Base-by-base conservation (phyloP, 2,113 vertebrate genomes). In the Apistogramma diplotaenia region DNA sequence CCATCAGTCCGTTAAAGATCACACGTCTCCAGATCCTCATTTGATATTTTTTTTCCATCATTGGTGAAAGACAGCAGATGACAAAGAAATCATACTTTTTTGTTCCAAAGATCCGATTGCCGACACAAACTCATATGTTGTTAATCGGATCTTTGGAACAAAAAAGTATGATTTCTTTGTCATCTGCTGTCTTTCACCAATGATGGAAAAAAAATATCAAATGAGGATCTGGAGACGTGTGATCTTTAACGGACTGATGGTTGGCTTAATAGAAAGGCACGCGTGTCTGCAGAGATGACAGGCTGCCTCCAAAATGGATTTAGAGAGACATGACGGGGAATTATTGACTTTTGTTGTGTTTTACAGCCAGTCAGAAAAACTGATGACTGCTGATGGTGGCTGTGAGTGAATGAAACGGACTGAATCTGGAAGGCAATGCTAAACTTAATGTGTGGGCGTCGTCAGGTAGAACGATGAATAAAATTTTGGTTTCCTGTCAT, bases 331-430 rank as follows among this genome's bases (percentile, higher is more conserved):
- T 77, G 83, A 83, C 70, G 65, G 67, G 43, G 46, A 83, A 71
- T 81, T 89, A 89, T 78, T 85, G 83, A 86, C 76, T 88, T 58
- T 57, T 85, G 83, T 77, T 88, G 79, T 85, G 70, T 88, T 85
- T 80, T 79, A 85, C 76, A 76, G 61, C 56, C 5, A 75, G 21
- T 82, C 70, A 35, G 70, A 61, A n/a, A 53, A 71, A 53, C 46
- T 51, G 74, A 40, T 84, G 85, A 78, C 74, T 74, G 82, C 59
- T 84, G 73, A 61, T 8, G 43, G 65, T 51, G 65, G 25, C 49
- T 19, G 54, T 35, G 46, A 6, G n/a, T 25, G 58, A 46, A 25
- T 15, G 18, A 58, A 40, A 74, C 43, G 12, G 65, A 27, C 16
- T 70, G 35, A 12, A 19, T 49, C 23, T 70, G 23, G 62, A 70